Base-by-base conservation (phyloP, 2,797 vertebrate genomes). In the Amblyopsis hoosieri region DNA sequence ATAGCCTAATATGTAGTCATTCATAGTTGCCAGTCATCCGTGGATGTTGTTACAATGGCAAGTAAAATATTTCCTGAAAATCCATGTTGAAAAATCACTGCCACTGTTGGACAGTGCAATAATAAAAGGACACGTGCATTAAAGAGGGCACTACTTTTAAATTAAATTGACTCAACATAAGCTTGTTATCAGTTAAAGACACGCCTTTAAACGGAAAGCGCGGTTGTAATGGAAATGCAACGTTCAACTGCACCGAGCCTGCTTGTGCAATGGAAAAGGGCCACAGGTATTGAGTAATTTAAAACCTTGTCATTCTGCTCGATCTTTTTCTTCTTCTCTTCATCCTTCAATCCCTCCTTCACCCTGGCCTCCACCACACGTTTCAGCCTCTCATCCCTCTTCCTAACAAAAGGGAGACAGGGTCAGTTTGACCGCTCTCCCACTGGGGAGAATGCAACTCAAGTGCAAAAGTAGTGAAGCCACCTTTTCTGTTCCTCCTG, bases 261-360 rank as follows among this genome's bases (percentile, higher is more conserved):
- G 23, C 23, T 23, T 23, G 23, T 23, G 23, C 23, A 23, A 23
- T 23, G 23, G 23, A 23, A 23, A 23, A 23, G 51, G 17, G 45
- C 45, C 45, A 31, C 8, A 7, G 14, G 11, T 9, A 51, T 11
- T 9, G 9, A 9, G 49, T 8, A 8, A 51, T 8, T 17, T 13
- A n/a, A 15, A 61, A 98, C 97, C 92, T 97, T 96, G 56, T 98
- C 97, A 0, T 90, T 98, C 79, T 96, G 95, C 63, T 95, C 95
- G 15, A 96, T 89, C 69, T 94, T 93, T 79, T 95, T 98, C 64
- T 96, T 99, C 92, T 97, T 98, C 74, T 99, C 94, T 6, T 94
- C 94, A 60, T 96, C 95, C 67, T 91, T 91, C 73, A 95, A 95
- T 48, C 97, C 96, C 4, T 93, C 93, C 4, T 96, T 93, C 56